These are phyloP conservation scores for Huso huso DNA, from an alignment of 2,797 vertebrate genomes.

Conservation along the genomic window DNA sequence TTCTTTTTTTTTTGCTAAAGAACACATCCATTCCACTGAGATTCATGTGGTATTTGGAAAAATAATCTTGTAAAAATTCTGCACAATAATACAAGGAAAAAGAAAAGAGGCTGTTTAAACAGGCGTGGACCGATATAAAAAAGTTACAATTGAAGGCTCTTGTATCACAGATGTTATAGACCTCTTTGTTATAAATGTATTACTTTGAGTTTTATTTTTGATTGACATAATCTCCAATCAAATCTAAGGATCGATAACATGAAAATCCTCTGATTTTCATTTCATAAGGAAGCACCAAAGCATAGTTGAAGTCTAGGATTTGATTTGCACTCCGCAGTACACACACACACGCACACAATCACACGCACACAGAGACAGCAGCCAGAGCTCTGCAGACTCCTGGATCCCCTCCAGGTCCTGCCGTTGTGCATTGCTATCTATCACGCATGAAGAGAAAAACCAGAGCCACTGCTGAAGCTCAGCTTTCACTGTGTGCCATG, in stretches of 20 bases:
- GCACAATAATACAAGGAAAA: too few relatives aligned
- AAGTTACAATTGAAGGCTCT: slow-evolving; percentile 14
- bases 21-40: too few relatives aligned
- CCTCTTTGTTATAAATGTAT: slow-evolving; percentile 26
- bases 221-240: slow-evolving; percentile 23
- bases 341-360: slow-evolving; percentile 35
- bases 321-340: slow-evolving; percentile 46
- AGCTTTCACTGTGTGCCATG: slow-evolving; percentile 59
- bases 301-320: slow-evolving; percentile 57
- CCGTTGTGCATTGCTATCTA: slow-evolving; percentile 59
- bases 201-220: slow-evolving; percentile 20
- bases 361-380: slow-evolving; percentile 29
- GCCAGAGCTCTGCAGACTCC: slow-evolving; percentile 48
- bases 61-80: too few relatives aligned
- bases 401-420: slow-evolving; percentile 59
- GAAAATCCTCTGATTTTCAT: slow-evolving; percentile 16
- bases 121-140: too few relatives aligned
- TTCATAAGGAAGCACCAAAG: slow-evolving; percentile 26
- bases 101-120: too few relatives aligned
- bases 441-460: slow-evolving; percentile 51
- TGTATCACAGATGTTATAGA: slow-evolving; percentile 11
- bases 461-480: slow-evolving; percentile 58
- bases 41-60: too few relatives aligned
- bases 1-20: too few relatives aligned
- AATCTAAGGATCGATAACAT: slow-evolving; percentile 21